Evolutionary conservation across 1,140 invertebrate genomes (phyloP), one percentile per base, ranked within the genome.

Genomic region (Thrips palmi): DNA sequence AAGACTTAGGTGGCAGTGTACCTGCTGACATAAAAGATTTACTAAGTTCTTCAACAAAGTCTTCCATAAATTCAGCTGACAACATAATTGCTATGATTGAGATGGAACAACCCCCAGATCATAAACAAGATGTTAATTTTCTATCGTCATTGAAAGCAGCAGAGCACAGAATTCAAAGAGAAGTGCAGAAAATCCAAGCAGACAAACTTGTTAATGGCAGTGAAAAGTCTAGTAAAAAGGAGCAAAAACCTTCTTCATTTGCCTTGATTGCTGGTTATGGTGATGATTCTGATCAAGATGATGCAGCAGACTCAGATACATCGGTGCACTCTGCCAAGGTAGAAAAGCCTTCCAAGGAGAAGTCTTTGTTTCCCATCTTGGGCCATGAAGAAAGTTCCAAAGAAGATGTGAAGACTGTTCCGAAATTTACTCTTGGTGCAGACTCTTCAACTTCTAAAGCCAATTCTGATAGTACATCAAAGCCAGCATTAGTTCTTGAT

Each of bases 181-280:
- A 32, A 10, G 12, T 10, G 30, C n/a, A 32, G 12, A 25, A n/a
- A 21, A 21, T 20, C 8, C 33, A 35, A 18, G 11, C 11, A 6
- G 7, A 18, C 14, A 37, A 25, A 4, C 5, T 3, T 21, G 4
- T 6, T 3, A 37, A 23, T 5, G 35, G 3, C 35, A 37, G 14
- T 37, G 5, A 37, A n/a, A n/a, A n/a, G n/a, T n/a, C n/a, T n/a
- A 28, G 5, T 12, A n/a, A 5, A 11, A 34, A 34, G 33, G 18
- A 40, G 23, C 33, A 60, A 23, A 41, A 43, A 20, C 40, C 46
- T 18, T 25, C 45, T 23, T 51, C 52, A n/a, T 56, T 67, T 36
- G 65, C 67, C 1, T 48, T 70, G 21, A 61, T 70, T n/a, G 64
- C 67, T 20, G 64, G 65, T 29, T 68, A 70, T 35, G 64, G 64